These are phyloP conservation scores for Pluvianellus socialis DNA, from an alignment of 2,113 vertebrate genomes.

Conservation along the genomic window DNA sequence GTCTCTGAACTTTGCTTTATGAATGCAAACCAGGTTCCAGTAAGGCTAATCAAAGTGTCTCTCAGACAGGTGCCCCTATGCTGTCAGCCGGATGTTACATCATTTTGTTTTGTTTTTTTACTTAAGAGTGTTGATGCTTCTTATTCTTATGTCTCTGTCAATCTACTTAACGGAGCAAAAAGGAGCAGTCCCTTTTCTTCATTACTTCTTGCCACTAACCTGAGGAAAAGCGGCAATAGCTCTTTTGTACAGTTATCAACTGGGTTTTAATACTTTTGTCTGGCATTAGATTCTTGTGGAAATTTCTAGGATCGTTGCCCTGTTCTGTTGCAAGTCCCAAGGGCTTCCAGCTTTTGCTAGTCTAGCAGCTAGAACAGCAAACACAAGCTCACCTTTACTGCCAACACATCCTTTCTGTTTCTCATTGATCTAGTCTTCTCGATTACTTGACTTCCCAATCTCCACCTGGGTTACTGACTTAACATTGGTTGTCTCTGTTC, in stretches of 20 bases:
- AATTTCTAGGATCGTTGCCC: not conserved
- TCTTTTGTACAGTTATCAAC: not conserved
- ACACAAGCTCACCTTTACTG: not conserved
- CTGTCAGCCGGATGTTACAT: not conserved
- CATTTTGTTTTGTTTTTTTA: not conserved
- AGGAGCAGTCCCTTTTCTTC: not conserved
- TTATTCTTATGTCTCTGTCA: not conserved
- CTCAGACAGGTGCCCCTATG: not conserved
- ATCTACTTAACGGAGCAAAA: not conserved
- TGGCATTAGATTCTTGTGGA: not conserved
- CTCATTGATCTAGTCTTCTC: not conserved
- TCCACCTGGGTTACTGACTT: not conserved
- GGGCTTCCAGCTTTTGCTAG: not conserved
- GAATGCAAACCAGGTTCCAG: not conserved
- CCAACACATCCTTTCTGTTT: not conserved
- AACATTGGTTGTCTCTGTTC: not conserved
- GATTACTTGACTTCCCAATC: not conserved
- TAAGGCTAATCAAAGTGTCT: not conserved
- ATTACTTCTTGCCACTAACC: not conserved
- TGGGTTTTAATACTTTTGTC: not conserved
- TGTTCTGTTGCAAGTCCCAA: not conserved
- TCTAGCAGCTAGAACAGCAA: not conserved
- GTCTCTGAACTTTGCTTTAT: not conserved
- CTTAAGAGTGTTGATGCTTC: not conserved
- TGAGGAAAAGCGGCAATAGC: not conserved